phyloP scores from a whole-genome alignment of 1,140 invertebrate species.

The Venturia canescens region DNA sequence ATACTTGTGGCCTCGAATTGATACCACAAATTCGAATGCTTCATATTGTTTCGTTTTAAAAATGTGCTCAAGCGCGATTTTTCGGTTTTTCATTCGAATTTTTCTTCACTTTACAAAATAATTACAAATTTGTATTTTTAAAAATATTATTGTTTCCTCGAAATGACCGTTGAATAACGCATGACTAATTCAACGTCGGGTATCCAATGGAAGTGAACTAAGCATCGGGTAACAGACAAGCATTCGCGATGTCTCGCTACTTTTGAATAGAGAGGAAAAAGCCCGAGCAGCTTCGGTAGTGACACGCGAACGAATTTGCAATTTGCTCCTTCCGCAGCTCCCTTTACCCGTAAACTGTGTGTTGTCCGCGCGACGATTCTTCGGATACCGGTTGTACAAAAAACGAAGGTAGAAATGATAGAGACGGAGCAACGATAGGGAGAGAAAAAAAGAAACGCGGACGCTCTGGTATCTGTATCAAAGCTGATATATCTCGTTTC shows the following conservation, averaged over 20 bases:
- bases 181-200: too few species aligned
- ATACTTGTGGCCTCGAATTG: too few species aligned
- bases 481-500: conserved; percentile 17
- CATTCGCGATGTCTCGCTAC: neutral
- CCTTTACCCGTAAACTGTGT: conserved; percentile 1
- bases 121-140: too few species aligned
- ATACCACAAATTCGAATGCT: too few species aligned
- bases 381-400: neutral
- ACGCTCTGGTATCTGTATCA: neutral
- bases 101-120: too few species aligned
- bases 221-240: neutral
- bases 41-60: too few species aligned
- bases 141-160: too few species aligned
- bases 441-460: neutral
- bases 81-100: too few species aligned
- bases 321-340: neutral
- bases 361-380: conserved; percentile 1
- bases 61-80: too few species aligned
- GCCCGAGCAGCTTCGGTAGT: neutral
- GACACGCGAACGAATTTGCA: conserved; percentile 16
- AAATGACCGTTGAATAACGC: too few species aligned
- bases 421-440: neutral
- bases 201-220: neutral
- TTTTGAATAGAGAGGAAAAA: neutral
- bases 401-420: neutral